These are phyloP conservation scores for Felis chaus DNA, from an alignment of 2,113 vertebrate species.

Conservation along the genomic window DNA sequence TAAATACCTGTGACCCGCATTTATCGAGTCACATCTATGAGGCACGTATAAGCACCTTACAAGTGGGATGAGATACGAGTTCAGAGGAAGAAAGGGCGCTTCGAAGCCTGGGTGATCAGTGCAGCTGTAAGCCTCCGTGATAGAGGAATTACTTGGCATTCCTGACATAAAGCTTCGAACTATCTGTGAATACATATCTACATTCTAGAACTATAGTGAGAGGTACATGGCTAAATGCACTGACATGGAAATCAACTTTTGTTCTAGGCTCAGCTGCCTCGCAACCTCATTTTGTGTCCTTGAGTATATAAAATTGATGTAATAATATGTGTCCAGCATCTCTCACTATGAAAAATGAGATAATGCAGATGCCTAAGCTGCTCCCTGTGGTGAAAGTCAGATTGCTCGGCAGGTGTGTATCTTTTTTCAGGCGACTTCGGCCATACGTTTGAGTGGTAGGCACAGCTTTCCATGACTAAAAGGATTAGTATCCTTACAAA, in stretches of 20 bases:
- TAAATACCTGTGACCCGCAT: neutral
- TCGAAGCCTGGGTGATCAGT: neutral
- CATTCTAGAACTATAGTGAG: neutral
- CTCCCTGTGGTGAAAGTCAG: slow-evolving; percentile 51
- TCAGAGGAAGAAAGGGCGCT: neutral
- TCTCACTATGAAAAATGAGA: slow-evolving; percentile 57
- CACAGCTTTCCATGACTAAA: slow-evolving; percentile 26
- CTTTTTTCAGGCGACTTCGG: neutral
- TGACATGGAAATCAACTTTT: slow-evolving; percentile 40
- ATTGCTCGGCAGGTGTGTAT: slow-evolving; percentile 48
- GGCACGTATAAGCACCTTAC: neutral
- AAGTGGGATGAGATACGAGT: neutral
- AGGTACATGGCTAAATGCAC: neutral
- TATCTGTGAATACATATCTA: neutral
- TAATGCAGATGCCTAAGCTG: slow-evolving; percentile 38
- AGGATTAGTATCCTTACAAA: slow-evolving; percentile 47
- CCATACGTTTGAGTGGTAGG: slow-evolving; percentile 31
- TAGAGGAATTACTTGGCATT: neutral
- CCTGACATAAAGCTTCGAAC: neutral
- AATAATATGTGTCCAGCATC: slow-evolving; percentile 60
- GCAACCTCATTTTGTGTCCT: slow-evolving; percentile 59
- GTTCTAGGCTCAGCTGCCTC: slow-evolving; percentile 37
- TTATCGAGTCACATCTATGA: neutral
- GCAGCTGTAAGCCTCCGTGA: neutral
- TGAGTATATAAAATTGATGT: slow-evolving; percentile 51